Conservation (phyloP, 2,888 invertebrate species). For the Heteromurus nitidus region DNA sequence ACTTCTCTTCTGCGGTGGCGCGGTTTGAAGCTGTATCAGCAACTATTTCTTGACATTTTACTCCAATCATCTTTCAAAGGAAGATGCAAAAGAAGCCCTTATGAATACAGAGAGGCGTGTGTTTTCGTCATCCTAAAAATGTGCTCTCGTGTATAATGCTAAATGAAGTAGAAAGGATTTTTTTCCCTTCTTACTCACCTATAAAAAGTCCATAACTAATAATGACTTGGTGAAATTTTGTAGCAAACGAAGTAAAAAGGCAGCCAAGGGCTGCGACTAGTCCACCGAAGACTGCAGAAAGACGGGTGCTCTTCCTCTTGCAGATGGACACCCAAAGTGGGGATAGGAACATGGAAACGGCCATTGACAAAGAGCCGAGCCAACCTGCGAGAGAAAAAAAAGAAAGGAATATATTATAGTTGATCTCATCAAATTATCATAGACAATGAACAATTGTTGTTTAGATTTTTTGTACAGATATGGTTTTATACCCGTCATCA, state of each 20-base stretch:
- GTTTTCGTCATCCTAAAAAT: too few relatives aligned
- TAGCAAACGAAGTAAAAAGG: slow-evolving; percentile 92
- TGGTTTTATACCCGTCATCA: slow-evolving; percentile 37
- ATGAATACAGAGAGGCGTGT: too few relatives aligned
- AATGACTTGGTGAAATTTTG: slow-evolving; percentile 91
- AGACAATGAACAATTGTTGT: slow-evolving; percentile 11
- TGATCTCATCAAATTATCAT: too few relatives aligned
- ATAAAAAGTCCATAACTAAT: slow-evolving; percentile 85
- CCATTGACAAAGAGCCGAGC: slow-evolving; percentile 71
- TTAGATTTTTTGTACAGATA: slow-evolving; percentile 17
- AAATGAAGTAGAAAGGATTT: too few relatives aligned
- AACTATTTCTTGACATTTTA: too few relatives aligned
- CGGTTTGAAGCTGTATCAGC: too few relatives aligned
- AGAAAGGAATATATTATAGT: neutral
- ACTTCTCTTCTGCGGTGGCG: neutral
- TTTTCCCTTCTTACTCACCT: too few relatives aligned
- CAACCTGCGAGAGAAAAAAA: slow-evolving; percentile 68
- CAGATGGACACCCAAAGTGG: slow-evolving; percentile 73
- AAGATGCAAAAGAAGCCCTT: too few relatives aligned
- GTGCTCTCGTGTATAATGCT: too few relatives aligned
- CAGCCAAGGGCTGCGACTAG: slow-evolving; percentile 90
- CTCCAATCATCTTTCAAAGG: too few relatives aligned
- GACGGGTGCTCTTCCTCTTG: slow-evolving; percentile 72
- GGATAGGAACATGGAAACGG: slow-evolving; percentile 71
- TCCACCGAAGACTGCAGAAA: slow-evolving; percentile 86